A percentile compares a stretch with the other conserved stretches of the same genome.
These are phyloP conservation scores for Aldrovandia affinis DNA, from an alignment of 2,797 vertebrate species.

Conservation along the genomic window DNA sequence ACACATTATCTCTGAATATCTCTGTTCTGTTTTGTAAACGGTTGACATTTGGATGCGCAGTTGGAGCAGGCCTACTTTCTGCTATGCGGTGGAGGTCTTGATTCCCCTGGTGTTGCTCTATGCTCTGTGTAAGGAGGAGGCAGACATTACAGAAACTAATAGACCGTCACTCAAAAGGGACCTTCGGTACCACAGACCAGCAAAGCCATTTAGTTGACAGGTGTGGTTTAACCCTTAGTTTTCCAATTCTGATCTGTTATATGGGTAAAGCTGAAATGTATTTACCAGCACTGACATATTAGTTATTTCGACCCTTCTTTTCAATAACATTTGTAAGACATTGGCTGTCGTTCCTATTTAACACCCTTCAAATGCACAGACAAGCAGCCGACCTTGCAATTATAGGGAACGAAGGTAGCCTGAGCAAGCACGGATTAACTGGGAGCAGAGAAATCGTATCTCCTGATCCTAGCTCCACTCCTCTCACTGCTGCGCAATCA, in stretches of 20 bases:
- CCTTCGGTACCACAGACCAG: not conserved
- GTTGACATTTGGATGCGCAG: not conserved
- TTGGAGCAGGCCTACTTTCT: not conserved
- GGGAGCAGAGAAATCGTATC: not conserved
- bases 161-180: not conserved
- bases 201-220: not conserved
- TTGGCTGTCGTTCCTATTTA: conserved; percentile 10
- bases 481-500: not conserved
- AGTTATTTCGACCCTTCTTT: no score
- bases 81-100: not conserved
- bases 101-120: not conserved
- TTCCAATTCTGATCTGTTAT: not conserved
- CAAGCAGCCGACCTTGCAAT: not conserved
- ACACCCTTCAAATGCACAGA: not conserved
- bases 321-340: not conserved
- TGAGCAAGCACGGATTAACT: not conserved
- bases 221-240: not conserved
- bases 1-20: not conserved
- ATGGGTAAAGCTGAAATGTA: not conserved
- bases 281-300: no score
- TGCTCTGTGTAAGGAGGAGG: not conserved
- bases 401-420: not conserved
- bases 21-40: not conserved
- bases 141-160: not conserved
- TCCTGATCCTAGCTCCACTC: not conserved